phyloP scores from a whole-genome alignment of 1,140 invertebrate species.

The Frieseomelitta varia region DNA sequence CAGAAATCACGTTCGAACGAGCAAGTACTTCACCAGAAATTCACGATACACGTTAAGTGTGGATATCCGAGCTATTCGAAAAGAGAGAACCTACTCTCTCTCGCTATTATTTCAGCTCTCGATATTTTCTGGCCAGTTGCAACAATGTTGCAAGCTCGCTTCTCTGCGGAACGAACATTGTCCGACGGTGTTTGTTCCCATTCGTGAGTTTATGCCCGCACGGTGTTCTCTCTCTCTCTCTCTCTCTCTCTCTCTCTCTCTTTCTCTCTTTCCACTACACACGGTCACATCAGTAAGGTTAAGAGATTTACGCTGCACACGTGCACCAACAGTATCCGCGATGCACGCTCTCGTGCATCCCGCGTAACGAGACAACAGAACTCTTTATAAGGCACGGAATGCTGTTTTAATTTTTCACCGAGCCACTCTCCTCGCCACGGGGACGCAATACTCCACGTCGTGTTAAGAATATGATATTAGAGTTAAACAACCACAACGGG shows the following conservation, averaged over 20 bases:
- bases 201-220: conserved; percentile 55
- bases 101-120: conserved; percentile 18
- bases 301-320: conserved; percentile 74
- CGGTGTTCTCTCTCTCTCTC: conserved; percentile 11
- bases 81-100: not conserved
- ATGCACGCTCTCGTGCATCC: conserved; percentile 68
- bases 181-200: conserved; percentile 57
- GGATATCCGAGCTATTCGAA: not conserved
- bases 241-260: not conserved
- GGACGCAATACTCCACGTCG: conserved; percentile 40
- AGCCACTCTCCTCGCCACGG: conserved; percentile 17
- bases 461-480: conserved; percentile 54
- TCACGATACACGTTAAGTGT: not conserved
- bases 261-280: conserved; percentile 14
- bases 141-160: conserved; percentile 14
- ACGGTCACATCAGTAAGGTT: conserved; percentile 67
- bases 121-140: conserved; percentile 29
- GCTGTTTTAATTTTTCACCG: conserved; percentile 54
- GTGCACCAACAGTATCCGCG: conserved; percentile 66
- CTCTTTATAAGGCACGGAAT: conserved; percentile 74
- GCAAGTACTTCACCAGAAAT: not conserved
- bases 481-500: conserved; percentile 24
- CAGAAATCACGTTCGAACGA: too few species aligned
- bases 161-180: conserved; percentile 51
- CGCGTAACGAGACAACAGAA: conserved; percentile 76